Base-by-base conservation (phyloP, 2,888 invertebrate species). In the Bellardia pandia region DNA sequence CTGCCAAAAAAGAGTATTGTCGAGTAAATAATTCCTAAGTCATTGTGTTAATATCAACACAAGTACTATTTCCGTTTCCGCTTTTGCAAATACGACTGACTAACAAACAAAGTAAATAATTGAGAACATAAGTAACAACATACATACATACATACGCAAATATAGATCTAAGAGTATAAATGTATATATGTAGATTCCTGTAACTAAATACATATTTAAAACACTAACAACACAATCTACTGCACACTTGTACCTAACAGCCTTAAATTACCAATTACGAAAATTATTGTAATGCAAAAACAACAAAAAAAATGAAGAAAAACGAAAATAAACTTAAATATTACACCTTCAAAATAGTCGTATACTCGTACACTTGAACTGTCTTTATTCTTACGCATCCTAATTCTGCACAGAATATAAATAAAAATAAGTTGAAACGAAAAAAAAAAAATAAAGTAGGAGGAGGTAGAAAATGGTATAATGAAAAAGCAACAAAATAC, bases 191-290 rank as follows among this genome's bases (percentile, higher is more conserved):
- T 62, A n/a, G 16, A 42, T 66, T 42, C 3, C 5, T 8, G 37
- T 37, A 37, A 37, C 33, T 33, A 33, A 3, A 33, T 1, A 33
- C 33, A 33, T 45, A 13, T 45, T 45, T 45, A 45, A 45, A 45
- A 45, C 45, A 45, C 45, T 37, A 6, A 1, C 8, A 2, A 33
- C 51, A 66, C 4, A 45, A 58, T 40, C 14, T 56, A 13, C 13
- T 30, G 23, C n/a, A 60, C 58, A 68, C 45, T 13, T 53, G 68
- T 48, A 58, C 14, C 8, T 30, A 58, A 69, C 42, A n/a, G 13
- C 3, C 45, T 90, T 56, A 62, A 83, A 86, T 72, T 69, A 64
- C 60, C 71, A 86, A 82, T 78, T 78, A 82, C 64, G 64, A 62
- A 82, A 80, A 81, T 85, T 76, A 81, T 76, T 81, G 76, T 76